phyloP scores from a whole-genome alignment of 2,888 invertebrate genomes.

The Liopterus haemorrhoidalis region DNA sequence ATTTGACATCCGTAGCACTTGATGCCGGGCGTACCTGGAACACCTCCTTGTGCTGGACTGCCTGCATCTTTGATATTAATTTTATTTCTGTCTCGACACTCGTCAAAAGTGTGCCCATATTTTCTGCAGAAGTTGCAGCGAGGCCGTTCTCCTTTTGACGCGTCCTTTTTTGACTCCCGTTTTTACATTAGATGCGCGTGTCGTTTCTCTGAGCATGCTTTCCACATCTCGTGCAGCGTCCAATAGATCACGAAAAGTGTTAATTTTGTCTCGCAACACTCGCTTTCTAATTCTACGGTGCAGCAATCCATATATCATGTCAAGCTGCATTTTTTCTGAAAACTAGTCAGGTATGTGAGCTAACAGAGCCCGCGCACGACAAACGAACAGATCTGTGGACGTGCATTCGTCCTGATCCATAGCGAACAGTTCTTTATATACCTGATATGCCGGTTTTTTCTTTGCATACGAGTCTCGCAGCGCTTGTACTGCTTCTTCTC shows the following conservation, averaged over 20 bases:
- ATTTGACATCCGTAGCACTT: conserved; percentile 7
- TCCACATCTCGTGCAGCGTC: conserved; percentile 6
- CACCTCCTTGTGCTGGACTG: not conserved
- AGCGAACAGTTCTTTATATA: conserved; percentile 9
- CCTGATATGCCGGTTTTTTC: conserved; percentile 14
- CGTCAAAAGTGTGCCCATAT: no score
- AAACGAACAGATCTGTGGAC: conserved; percentile 11
- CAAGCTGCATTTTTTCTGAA: conserved; percentile 5
- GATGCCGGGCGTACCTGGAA: not conserved
- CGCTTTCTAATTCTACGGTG: conserved; percentile 8
- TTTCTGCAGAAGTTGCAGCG: no score
- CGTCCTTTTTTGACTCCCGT: no score
- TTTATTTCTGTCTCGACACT: no score
- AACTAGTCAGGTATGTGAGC: conserved; percentile 4
- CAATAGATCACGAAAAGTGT: no score
- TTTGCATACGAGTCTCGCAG: conserved; percentile 16
- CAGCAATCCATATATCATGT: conserved; percentile 13
- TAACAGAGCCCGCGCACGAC: conserved; percentile 9
- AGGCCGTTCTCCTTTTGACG: no score
- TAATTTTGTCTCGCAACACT: conserved; percentile 4
- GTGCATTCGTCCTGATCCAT: conserved; percentile 8
- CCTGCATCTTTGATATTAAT: not conserved
- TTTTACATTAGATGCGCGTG: no score
- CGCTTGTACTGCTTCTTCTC: conserved; percentile 14
- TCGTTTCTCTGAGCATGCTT: conserved; percentile 3